Conservation (phyloP, 1,140 invertebrate species). For the Penaeus vannamei region DNA sequence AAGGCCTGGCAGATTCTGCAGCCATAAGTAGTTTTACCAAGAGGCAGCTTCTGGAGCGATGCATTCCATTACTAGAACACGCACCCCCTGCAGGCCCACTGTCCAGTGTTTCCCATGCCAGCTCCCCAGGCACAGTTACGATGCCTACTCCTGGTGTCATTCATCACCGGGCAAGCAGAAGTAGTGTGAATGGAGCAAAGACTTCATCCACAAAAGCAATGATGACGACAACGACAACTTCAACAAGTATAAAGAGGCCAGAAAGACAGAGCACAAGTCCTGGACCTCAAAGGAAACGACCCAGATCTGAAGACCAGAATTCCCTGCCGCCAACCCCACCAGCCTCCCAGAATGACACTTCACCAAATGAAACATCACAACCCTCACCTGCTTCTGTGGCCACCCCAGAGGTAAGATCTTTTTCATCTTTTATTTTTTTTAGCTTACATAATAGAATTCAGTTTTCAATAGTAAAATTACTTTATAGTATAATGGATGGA, state of each 20-base stretch:
- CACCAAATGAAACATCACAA: conserved; percentile 46
- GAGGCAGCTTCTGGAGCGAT: conserved; percentile 35
- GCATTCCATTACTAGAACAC: conserved; percentile 45
- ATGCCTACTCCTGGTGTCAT: conserved; percentile 33
- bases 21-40: conserved; percentile 54
- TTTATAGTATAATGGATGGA: too few species aligned
- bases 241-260: conserved; percentile 3
- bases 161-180: conserved; percentile 40
- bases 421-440: background rate
- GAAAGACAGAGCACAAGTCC: conserved; percentile 28
- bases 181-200: background rate
- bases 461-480: too few species aligned
- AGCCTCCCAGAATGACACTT: conserved; percentile 36
- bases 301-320: conserved; percentile 36
- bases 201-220: background rate
- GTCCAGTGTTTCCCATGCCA: background rate
- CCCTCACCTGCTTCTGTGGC: conserved; percentile 50
- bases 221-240: conserved; percentile 26
- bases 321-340: conserved; percentile 33
- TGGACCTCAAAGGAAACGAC: conserved; percentile 48
- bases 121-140: conserved; percentile 35
- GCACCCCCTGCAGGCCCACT: conserved; percentile 27
- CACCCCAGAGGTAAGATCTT: conserved; percentile 38
- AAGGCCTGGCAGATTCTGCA: conserved; percentile 82
- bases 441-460: background rate